Base-by-base conservation (phyloP, 2,888 invertebrate genomes). In the Clivina fossor region DNA sequence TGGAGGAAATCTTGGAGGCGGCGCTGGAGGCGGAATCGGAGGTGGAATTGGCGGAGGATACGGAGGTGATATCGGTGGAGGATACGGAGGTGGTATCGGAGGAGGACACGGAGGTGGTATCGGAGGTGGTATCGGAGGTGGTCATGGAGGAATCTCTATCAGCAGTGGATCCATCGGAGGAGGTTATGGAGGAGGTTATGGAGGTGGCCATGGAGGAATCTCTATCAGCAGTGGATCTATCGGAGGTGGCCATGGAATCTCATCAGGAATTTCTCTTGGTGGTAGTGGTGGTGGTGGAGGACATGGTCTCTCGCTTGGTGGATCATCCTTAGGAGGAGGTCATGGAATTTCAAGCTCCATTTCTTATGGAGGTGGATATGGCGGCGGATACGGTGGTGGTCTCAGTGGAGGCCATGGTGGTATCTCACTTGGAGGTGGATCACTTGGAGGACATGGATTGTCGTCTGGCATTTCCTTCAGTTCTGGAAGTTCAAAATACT, bases 41-140 rank as follows among this genome's bases (percentile, higher is more conserved):
- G 11, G 24, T 8, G 13, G 43, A 20, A 44, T 26, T 41, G 47
- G 44, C 38, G 37, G 44, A 26, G 11, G 19, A 16, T 44, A 46
- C 7, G 37, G 46, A 26, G 54, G 35, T 18, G 3, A n/a, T 18
- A 32, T 30, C 5, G 35, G 37, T 30, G 54, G 54, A 35, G 26
- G 30, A n/a, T 38, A 47, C 26, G 47, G 46, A n/a, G 54, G 54
- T n/a, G 19, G 19, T 16, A 46, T 37, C 26, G 46, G 46, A 26
- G 54, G 54, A 47, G 26, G 22, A 5, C 37, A 38, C 30, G 54
- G 54, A 7, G 47, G 54, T 3, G 43, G 43, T 2, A 9, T 18
- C 2, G 18, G 20, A 19, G 43, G 26, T 19, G 43, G 43, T 3
- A n/a, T 43, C n/a, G 43, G 43, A 9, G 43, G 43, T 24, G 24